Base-by-base conservation (phyloP, 2,888 invertebrate genomes). In the Tinea trinotella region DNA sequence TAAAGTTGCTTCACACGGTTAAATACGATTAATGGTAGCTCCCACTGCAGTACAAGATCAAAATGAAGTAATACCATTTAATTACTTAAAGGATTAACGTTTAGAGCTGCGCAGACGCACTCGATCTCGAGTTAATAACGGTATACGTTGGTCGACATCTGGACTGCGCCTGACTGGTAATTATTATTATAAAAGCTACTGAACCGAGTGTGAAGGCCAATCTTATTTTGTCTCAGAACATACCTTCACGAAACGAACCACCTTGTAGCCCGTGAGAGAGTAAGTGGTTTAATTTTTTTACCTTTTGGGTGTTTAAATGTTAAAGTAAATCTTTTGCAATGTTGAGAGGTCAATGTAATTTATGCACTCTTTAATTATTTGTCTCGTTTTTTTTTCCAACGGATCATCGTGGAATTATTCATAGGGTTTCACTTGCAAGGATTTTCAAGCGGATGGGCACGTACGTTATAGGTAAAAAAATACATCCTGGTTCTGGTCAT, bases 91-190 rank as follows among this genome's bases (percentile, higher is more conserved):
- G 62, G 65, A 70, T 72, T 74, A 74, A 66, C 69, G 62, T 67
- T 65, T 59, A 60, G 57, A 60, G 59, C 58, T 61, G 58, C 60
- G 59, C 59, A 57, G 58, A 60, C 59, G 62, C 46, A 24, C 10
- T 59, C 61, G 64, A 61, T 66, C 64, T 68, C 67, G 59, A 60
- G 64, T 58, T 74, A 73, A 71, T 72, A 71, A 72, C 66, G 63
- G 70, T 63, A 67, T 61, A 64, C 59, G 64, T 59, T 5, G 24
- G 48, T 62, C 70, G 69, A 68, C 80, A 79, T 79, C 75, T 79
- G 79, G 59, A 64, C 65, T 30, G 60, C 61, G 63, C 62, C 64
- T 62, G 63, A 56, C 63, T 62, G 59, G 61, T 67, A 67, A 70
- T 68, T 70, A 74, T 70, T 70, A 70, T 74, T 70, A 71, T 71